A percentile compares a stretch with the other conserved stretches of the same genome.
These are phyloP conservation scores for Drosophila seguyi DNA, from an alignment of 1,140 invertebrate species.

Conservation along the genomic window DNA sequence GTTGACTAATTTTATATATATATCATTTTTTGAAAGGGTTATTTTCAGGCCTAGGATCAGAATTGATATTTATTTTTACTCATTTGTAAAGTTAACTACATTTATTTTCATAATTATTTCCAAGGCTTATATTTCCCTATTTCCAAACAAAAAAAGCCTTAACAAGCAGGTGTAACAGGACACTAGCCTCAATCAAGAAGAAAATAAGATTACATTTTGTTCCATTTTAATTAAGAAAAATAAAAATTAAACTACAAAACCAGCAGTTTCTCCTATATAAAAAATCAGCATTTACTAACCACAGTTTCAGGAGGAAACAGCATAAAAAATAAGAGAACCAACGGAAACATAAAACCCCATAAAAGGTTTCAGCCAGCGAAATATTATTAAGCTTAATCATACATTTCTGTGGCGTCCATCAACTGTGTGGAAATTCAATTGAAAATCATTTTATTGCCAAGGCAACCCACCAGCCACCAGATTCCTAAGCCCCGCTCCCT, in stretches of 20 bases:
- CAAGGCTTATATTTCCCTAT: not conserved
- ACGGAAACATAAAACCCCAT: slow-evolving; percentile 4
- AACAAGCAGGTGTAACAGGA: not conserved
- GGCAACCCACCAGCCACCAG: slow-evolving; percentile 28
- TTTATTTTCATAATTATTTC: not conserved
- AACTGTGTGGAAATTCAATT: slow-evolving; percentile 66
- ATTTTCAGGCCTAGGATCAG: not conserved
- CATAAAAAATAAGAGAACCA: not conserved
- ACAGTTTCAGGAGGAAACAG: slow-evolving; percentile 1
- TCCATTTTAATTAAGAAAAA: not conserved
- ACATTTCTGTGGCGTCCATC: slow-evolving; percentile 58
- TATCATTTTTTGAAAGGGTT: too few relatives aligned
- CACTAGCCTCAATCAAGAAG: not conserved
- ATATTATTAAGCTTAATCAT: slow-evolving; percentile 67
- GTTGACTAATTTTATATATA: not conserved
- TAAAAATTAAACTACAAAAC: too few relatives aligned
- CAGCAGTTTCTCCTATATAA: not conserved
- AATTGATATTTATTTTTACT: not conserved
- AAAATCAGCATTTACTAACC: not conserved
- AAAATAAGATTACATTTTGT: not conserved
- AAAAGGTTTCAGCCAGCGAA: not conserved
- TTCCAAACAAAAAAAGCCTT: not conserved
- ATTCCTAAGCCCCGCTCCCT: not conserved
- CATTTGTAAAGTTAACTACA: not conserved
- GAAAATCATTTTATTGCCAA: slow-evolving; percentile 74